These are phyloP conservation scores for Ichneumoninae sp. DNA, from an alignment of 2,888 invertebrate species.

Conservation along the genomic window DNA sequence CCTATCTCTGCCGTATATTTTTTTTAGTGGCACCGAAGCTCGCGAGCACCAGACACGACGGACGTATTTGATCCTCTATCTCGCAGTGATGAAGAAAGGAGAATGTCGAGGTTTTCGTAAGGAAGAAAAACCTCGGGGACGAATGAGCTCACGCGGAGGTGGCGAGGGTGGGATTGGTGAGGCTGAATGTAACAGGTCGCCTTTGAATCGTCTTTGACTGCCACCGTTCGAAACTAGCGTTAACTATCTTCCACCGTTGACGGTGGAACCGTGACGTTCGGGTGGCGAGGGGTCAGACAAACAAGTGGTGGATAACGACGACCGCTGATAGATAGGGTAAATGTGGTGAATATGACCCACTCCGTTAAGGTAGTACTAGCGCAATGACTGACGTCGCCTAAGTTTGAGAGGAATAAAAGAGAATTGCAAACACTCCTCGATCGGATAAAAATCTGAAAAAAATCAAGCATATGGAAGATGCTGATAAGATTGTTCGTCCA, in stretches of 20 bases:
- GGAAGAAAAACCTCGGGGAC: background rate
- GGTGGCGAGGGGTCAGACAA: conserved; percentile 30
- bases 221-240: background rate
- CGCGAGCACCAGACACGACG: background rate
- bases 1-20: conserved; percentile 9
- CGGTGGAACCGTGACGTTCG: conserved; percentile 60
- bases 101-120: conserved; percentile 9
- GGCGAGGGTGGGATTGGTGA: conserved; percentile 39
- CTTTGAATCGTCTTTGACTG: conserved; percentile 67
- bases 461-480: no score
- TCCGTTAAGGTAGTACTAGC: no score
- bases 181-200: conserved; percentile 81
- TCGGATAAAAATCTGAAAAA: no score
- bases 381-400: no score
- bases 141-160: background rate
- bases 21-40: conserved; percentile 32
- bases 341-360: no score
- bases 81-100: background rate
- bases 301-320: background rate
- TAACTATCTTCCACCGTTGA: background rate
- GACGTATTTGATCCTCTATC: conserved; percentile 41
- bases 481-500: no score
- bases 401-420: no score
- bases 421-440: no score
- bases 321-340: background rate